Conservation (phyloP, 2,113 vertebrate genomes). For the Lathamus discolor region DNA sequence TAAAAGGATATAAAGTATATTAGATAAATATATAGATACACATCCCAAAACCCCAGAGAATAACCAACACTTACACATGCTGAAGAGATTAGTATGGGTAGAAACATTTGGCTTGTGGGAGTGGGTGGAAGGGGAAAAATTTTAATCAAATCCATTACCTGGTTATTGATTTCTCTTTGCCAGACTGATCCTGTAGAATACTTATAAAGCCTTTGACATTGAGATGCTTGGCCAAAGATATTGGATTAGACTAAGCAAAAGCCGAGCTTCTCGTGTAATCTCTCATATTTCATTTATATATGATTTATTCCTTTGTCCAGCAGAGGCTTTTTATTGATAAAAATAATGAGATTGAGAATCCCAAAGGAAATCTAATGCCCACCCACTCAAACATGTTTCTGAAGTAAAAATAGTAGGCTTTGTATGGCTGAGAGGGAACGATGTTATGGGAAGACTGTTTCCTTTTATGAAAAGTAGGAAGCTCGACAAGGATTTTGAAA, state of each 20-base stretch:
- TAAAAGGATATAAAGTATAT: neutral
- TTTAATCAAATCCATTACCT: conserved; percentile 79
- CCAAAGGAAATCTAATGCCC: conserved; percentile 59
- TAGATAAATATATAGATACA: neutral
- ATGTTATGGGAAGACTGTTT: neutral
- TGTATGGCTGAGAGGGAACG: neutral
- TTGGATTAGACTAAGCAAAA: conserved; percentile 74
- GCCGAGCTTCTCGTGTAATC: conserved; percentile 62
- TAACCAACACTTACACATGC: neutral
- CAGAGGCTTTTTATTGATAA: conserved; percentile 69
- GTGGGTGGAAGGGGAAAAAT: conserved; percentile 12
- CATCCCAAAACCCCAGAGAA: neutral
- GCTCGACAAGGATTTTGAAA: conserved; percentile 20
- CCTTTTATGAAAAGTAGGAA: neutral
- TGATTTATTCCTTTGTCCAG: conserved; percentile 71
- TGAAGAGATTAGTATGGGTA: conserved; percentile 53
- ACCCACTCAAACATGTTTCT: conserved; percentile 47
- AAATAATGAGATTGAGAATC: conserved; percentile 71
- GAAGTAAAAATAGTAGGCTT: conserved; percentile 19
- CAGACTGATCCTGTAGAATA: conserved; percentile 72
- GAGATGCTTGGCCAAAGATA: conserved; percentile 72
- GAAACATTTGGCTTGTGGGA: conserved; percentile 55
- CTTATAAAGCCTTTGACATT: conserved; percentile 77
- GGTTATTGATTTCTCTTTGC: conserved; percentile 76
- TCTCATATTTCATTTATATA: conserved; percentile 74